Percentiles rank a stretch among this genome's conserved stretches.
These are phyloP conservation scores for Hepsetus odoe DNA, from an alignment of 2,113 vertebrate genomes.

Conservation along the genomic window DNA sequence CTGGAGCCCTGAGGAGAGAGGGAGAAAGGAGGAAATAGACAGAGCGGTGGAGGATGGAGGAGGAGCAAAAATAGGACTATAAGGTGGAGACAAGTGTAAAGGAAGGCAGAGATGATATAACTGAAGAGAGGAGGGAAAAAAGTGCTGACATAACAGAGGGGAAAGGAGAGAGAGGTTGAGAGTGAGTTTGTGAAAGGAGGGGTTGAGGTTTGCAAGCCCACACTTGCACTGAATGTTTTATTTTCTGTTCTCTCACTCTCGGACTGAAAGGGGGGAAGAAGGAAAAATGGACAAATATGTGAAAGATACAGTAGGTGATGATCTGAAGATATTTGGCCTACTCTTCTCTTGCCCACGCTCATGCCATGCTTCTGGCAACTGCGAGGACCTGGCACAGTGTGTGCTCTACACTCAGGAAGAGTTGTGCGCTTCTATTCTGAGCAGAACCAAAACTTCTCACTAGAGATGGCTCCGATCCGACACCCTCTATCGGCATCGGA, in stretches of 20 bases:
- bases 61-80: neutral
- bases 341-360: neutral
- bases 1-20: neutral
- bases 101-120: neutral
- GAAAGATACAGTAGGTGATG: neutral
- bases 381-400: constrained; percentile 7
- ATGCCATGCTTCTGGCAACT: neutral
- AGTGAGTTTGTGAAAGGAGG: neutral
- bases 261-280: neutral
- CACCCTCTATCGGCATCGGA: neutral
- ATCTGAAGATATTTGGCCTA: neutral
- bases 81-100: neutral
- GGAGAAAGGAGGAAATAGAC: neutral
- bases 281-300: neutral
- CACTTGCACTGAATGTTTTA: neutral
- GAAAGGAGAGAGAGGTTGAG: neutral
- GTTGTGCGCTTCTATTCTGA: constrained; percentile 7
- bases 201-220: constrained; percentile 7
- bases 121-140: neutral
- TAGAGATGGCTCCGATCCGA: neutral
- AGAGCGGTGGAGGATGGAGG: neutral
- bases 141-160: neutral
- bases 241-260: neutral
- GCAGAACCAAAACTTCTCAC: constrained; percentile 3
- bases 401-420: neutral